Conservation (phyloP, 2,888 invertebrate genomes). For the Rapana venosa region DNA sequence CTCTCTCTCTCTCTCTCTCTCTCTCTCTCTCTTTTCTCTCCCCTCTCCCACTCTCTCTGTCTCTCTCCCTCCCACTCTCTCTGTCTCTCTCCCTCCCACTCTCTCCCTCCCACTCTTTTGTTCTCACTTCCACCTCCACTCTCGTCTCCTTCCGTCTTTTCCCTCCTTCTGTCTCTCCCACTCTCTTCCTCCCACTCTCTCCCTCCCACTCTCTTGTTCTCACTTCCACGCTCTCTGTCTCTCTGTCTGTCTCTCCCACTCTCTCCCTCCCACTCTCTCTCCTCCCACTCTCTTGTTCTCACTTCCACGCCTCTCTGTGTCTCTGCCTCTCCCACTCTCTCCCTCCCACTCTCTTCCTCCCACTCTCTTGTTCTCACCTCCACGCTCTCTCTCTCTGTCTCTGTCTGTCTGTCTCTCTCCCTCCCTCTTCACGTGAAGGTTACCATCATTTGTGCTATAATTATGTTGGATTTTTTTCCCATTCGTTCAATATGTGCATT, state of each 20-base stretch:
- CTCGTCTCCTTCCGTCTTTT: background rate
- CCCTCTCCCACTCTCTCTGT: background rate
- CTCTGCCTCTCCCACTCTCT: background rate
- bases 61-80: background rate
- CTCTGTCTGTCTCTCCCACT: background rate
- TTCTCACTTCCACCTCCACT: background rate
- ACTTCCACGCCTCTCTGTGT: background rate
- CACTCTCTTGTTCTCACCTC: background rate
- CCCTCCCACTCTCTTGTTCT: background rate
- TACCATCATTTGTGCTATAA: no score
- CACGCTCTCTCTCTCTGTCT: background rate
- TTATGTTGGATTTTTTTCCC: no score
- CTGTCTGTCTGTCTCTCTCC: background rate
- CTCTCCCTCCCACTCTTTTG: background rate
- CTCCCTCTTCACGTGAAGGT: no score
- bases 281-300: background rate
- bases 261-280: background rate
- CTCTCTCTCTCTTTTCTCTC: background rate
- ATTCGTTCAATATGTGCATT: no score
- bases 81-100: background rate
- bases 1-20: background rate
- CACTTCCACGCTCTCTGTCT: background rate
- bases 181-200: background rate
- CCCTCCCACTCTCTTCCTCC: background rate
- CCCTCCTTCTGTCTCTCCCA: background rate